A percentile compares a stretch with the other conserved stretches of the same genome.
phyloP scores from a whole-genome alignment of 1,140 invertebrate genomes.

The Bombus ignitus region DNA sequence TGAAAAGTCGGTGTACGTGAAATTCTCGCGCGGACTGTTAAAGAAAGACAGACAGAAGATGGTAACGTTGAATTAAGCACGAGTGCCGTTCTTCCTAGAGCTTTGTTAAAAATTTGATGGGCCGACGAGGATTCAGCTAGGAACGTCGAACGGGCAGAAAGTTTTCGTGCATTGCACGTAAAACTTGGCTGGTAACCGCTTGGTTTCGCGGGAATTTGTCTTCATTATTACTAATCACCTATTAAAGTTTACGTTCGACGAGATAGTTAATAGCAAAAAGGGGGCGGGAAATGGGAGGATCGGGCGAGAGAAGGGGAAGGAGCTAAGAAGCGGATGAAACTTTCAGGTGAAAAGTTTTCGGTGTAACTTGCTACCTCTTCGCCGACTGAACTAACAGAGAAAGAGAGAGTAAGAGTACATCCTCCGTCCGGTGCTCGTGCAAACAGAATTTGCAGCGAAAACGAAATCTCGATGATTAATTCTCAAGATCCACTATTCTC shows the following conservation, averaged over 20 bases:
- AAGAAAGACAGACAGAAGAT: not conserved
- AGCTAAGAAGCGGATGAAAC: constrained; percentile 49
- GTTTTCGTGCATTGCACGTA: constrained; percentile 16
- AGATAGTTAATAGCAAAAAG: constrained; percentile 57
- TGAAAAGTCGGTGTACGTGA: not conserved
- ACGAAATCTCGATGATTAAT: constrained; percentile 50
- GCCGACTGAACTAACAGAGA: not conserved
- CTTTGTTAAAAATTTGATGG: constrained; percentile 32
- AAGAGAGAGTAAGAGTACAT: not conserved
- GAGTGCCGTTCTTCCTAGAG: not conserved
- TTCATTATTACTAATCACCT: constrained; percentile 65
- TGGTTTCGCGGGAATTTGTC: constrained; percentile 52
- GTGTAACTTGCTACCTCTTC: constrained; percentile 38
- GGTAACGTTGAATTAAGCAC: constrained; percentile 4
- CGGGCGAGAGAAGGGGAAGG: too few species aligned
- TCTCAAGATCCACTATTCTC: not conserved
- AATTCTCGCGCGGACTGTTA: not conserved
- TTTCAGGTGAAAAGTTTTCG: constrained; percentile 52
- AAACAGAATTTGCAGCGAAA: constrained; percentile 36
- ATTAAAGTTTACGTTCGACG: constrained; percentile 57
- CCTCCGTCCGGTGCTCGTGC: not conserved
- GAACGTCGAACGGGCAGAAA: constrained; percentile 25
- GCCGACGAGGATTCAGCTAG: not conserved
- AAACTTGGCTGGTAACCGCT: constrained; percentile 46
- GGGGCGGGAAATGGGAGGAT: too few species aligned